A percentile compares a stretch with the other conserved stretches of the same genome.
Conservation (phyloP, 2,888 invertebrate species). For the Noctuana brunneofusca region DNA sequence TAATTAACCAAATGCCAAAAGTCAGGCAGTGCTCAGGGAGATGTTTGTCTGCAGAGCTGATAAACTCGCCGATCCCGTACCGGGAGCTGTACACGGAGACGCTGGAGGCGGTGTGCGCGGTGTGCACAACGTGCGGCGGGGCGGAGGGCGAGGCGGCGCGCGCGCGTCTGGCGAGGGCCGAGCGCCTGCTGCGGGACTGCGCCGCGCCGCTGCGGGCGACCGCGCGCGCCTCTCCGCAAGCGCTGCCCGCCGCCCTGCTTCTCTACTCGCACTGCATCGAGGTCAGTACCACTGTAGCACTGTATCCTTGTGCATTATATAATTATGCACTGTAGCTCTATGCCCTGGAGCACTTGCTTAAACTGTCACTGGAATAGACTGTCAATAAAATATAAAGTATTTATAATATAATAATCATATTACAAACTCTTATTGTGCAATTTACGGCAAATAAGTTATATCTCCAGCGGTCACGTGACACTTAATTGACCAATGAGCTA, state of each 20-base stretch:
- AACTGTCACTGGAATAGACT: too few relatives aligned
- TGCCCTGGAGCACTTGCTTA: too few relatives aligned
- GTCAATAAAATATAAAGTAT: too few relatives aligned
- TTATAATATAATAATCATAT: too few relatives aligned
- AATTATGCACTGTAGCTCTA: too few relatives aligned
- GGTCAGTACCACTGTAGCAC: conserved; percentile 63
- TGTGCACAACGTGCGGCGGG: conserved; percentile 45
- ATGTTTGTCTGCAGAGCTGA: conserved; percentile 55
- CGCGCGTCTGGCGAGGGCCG: conserved; percentile 32
- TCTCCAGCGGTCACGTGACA: too few relatives aligned
- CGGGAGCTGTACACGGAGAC: conserved; percentile 63
- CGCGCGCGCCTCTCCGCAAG: conserved; percentile 33
- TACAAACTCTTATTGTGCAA: too few relatives aligned
- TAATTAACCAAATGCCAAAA: too few relatives aligned
- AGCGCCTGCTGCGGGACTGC: conserved; percentile 33
- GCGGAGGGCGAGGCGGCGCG: conserved; percentile 43
- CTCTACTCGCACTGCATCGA: conserved; percentile 84
- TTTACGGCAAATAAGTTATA: too few relatives aligned
- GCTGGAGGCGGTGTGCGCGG: conserved; percentile 54
- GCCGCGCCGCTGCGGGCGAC: conserved; percentile 50
- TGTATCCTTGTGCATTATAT: not conserved
- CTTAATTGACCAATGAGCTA: too few relatives aligned
- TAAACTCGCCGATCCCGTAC: conserved; percentile 69
- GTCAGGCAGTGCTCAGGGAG: too few relatives aligned
- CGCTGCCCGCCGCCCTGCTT: conserved; percentile 70